A percentile compares a stretch with the other conserved stretches of the same genome.
Evolutionary conservation across 2,113 vertebrate genomes (phyloP).

Genomic region (Ophthalmolycus amberensis): DNA sequence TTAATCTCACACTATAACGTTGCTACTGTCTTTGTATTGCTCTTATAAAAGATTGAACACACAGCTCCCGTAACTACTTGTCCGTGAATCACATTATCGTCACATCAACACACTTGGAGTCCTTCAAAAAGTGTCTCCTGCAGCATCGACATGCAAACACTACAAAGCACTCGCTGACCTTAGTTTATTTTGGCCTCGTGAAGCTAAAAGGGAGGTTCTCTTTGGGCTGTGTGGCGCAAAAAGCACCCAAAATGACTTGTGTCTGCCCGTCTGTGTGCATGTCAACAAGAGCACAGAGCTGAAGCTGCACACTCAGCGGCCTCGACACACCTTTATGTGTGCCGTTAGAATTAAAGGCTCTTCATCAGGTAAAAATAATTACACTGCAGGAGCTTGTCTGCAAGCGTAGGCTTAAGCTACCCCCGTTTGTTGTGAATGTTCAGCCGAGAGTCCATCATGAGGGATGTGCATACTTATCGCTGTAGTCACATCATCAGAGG

Average conservation of each 20-base stretch:
- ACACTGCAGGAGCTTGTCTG: background rate
- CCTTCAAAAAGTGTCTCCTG: slow-evolving; percentile 2
- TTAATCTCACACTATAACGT: slow-evolving; percentile 2
- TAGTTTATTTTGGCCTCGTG: slow-evolving; percentile 33
- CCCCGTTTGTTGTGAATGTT: background rate
- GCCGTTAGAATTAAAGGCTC: slow-evolving; percentile 21
- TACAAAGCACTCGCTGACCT: slow-evolving; percentile 8
- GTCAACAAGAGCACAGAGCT: slow-evolving; percentile 58
- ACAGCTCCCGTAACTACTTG: background rate
- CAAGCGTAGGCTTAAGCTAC: background rate
- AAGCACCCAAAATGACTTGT: slow-evolving; percentile 41
- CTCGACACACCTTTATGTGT: slow-evolving; percentile 40
- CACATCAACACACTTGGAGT: slow-evolving; percentile 1
- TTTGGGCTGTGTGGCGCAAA: slow-evolving; percentile 12
- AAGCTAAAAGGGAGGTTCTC: slow-evolving; percentile 30
- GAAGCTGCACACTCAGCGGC: slow-evolving; percentile 40
- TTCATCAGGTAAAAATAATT: background rate
- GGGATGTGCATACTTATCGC: background rate
- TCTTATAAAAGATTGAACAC: background rate
- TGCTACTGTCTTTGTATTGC: slow-evolving; percentile 7
- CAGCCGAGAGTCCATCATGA: background rate
- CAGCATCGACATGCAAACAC: slow-evolving; percentile 15
- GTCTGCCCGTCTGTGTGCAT: slow-evolving; percentile 40
- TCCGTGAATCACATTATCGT: background rate
- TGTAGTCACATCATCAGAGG: slow-evolving; percentile 12